Base-by-base conservation (phyloP, 2,113 vertebrate species). In the Phainopepla nitens region DNA sequence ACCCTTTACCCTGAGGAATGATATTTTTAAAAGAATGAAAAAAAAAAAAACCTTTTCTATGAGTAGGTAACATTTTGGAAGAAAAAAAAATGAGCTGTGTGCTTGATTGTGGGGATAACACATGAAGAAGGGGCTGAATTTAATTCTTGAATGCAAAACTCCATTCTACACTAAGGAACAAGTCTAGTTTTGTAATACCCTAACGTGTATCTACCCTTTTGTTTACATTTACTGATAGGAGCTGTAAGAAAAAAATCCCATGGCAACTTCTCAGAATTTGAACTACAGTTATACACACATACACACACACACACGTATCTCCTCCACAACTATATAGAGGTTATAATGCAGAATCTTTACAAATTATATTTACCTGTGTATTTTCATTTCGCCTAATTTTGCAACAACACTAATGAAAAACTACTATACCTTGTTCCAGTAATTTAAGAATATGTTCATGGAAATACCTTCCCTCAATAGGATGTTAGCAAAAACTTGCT, bases 1-100 rank as follows among this genome's bases (percentile, higher is more conserved):
- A 91, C n/a, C 35, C 51, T 89, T 89, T 89, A 89, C 94, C 96
- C 85, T 96, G 96, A 96, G 90, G 71, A 93, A 92, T 94, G 85
- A 72, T 9, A 78, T 23, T 56, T 71, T 24, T 36, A 79, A 41
- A 22, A 45, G 7, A 61, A 50, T 17, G 3, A 13, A 61, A 64
- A 50, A 22, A 21, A 42, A 72, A 53, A 56, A 57, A 83, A n/a
- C 21, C 5, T 1, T 45, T 79, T 44, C 64, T 60, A 36, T 22
- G 23, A 87, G n/a, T 36, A 89, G 61, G 36, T 84, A 84, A 36
- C 14, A 53, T 44, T 71, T 82, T 28, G 65, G 45, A 89, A 87
- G 15, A 39, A 79, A 60, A 69, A 58, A 61, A 62, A 77, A 36
- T 2, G 15, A 81, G 35, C 31, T 23, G 13, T 56, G 23, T 77